Evolutionary conservation across 2,113 vertebrate species (phyloP).

Genomic region (Cyphomyrus plagiostoma): DNA sequence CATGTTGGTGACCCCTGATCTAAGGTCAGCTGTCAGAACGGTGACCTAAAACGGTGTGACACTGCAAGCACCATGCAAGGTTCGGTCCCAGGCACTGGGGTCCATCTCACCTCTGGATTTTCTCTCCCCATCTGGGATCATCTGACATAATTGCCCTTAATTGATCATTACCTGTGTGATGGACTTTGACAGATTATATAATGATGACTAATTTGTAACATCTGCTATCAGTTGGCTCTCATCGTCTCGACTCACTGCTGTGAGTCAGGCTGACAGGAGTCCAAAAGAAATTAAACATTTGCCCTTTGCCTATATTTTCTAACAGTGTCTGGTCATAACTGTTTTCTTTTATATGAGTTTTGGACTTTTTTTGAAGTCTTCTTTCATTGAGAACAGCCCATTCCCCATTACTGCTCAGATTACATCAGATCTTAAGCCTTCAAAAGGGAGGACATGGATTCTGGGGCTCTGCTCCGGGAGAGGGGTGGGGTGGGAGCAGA

Average conservation of each 20-base stretch:
- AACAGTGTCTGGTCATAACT: not conserved
- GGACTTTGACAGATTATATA: slow-evolving; percentile 8
- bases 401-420: not conserved
- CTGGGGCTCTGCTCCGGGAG: not conserved
- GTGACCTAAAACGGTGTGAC: not conserved
- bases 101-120: not conserved
- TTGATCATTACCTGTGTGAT: slow-evolving; percentile 8
- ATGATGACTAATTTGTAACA: slow-evolving; percentile 5
- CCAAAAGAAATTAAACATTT: not conserved
- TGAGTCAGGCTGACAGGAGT: not conserved
- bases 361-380: not conserved
- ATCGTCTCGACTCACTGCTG: not conserved
- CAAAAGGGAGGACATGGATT: not conserved
- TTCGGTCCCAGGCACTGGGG: not conserved
- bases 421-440: not conserved
- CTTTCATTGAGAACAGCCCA: not conserved
- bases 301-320: not conserved
- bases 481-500: not conserved
- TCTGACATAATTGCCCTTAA: not conserved
- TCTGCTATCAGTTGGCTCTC: not conserved
- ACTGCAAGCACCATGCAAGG: not conserved
- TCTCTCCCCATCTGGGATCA: not conserved
- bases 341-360: slow-evolving; percentile 3
- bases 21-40: not conserved
- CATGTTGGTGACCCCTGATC: no score